Percentiles rank a stretch among this genome's conserved stretches.
phyloP scores from a whole-genome alignment of 2,888 invertebrate genomes.

The Chrysopilus asiliformis region DNA sequence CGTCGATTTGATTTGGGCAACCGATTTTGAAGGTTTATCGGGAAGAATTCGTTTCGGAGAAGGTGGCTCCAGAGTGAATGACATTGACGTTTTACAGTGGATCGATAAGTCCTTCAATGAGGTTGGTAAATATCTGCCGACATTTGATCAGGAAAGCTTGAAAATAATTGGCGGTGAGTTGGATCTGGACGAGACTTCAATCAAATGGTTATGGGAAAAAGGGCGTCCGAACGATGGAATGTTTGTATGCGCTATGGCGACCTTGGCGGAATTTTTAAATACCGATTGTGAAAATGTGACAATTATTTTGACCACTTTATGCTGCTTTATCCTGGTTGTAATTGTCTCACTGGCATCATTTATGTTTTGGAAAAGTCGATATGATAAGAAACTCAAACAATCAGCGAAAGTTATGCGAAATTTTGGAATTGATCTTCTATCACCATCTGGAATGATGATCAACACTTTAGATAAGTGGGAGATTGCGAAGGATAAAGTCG shows the following conservation, averaged over 20 bases:
- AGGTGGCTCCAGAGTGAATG: conserved; percentile 51
- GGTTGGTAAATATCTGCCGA: conserved; percentile 47
- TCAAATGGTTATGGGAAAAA: conserved; percentile 51
- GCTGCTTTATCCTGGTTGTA: conserved; percentile 45
- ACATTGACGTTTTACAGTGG: conserved; percentile 48
- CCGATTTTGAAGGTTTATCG: conserved; percentile 60
- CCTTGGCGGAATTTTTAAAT: conserved; percentile 50
- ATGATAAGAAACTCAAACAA: conserved; percentile 49
- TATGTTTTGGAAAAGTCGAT: conserved; percentile 50
- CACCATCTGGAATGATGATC: conserved; percentile 35
- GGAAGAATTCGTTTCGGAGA: conserved; percentile 56
- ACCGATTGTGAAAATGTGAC: conserved; percentile 55
- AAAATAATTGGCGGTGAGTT: conserved; percentile 41
- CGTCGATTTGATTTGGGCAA: conserved; percentile 46
- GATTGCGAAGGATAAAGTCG: conserved; percentile 67
- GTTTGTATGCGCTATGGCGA: conserved; percentile 51
- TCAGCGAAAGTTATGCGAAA: conserved; percentile 57
- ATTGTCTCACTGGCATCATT: conserved; percentile 44
- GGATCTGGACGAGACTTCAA: conserved; percentile 40
- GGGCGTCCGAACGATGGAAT: conserved; percentile 57
- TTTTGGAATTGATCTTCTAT: conserved; percentile 49
- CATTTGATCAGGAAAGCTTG: conserved; percentile 28
- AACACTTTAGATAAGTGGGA: conserved; percentile 74
- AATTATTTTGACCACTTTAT: conserved; percentile 46
- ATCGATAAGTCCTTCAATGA: conserved; percentile 36